Evolutionary conservation across 2,888 invertebrate genomes (phyloP).

Genomic region (Lobophora halterata): DNA sequence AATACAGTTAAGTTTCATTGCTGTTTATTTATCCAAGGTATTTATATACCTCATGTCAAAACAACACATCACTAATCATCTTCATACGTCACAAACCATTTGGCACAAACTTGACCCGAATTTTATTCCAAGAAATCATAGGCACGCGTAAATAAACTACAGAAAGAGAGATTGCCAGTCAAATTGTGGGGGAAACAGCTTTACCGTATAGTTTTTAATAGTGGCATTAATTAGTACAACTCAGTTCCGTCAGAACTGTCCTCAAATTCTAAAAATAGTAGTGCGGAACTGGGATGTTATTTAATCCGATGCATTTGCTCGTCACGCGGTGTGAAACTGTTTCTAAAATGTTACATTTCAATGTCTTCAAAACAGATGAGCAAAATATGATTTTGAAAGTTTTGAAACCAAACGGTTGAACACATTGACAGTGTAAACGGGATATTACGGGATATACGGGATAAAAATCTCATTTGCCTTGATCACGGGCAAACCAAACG

Average conservation of each 20-base stretch:
- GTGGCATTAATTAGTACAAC: constrained; percentile 34
- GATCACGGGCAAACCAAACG: too few relatives aligned
- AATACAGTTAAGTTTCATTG: too few relatives aligned
- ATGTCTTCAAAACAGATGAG: too few relatives aligned
- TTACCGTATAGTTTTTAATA: constrained; percentile 25
- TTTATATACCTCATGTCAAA: constrained; percentile 23
- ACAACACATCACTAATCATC: constrained; percentile 29
- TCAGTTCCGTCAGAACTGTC: constrained; percentile 31
- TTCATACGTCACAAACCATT: constrained; percentile 26
- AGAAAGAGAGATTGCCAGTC: constrained; percentile 31
- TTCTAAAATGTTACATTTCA: constrained; percentile 2
- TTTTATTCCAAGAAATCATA: constrained; percentile 23
- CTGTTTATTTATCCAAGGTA: constrained; percentile 14
- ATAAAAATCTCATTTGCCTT: too few relatives aligned
- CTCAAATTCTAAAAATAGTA: constrained; percentile 34
- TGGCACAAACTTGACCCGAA: constrained; percentile 36
- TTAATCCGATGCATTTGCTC: constrained; percentile 24
- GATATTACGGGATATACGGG: too few relatives aligned
- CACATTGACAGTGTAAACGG: too few relatives aligned
- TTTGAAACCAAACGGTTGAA: too few relatives aligned
- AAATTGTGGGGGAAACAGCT: constrained; percentile 22
- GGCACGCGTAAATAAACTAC: constrained; percentile 32
- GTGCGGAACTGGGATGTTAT: constrained; percentile 24
- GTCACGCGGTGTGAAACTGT: constrained; percentile 16
- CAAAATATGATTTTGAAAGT: too few relatives aligned